Evolutionary conservation across 2,888 invertebrate species (phyloP), one percentile per base, ranked within the genome.

Genomic region (Hypsopygia costalis): DNA sequence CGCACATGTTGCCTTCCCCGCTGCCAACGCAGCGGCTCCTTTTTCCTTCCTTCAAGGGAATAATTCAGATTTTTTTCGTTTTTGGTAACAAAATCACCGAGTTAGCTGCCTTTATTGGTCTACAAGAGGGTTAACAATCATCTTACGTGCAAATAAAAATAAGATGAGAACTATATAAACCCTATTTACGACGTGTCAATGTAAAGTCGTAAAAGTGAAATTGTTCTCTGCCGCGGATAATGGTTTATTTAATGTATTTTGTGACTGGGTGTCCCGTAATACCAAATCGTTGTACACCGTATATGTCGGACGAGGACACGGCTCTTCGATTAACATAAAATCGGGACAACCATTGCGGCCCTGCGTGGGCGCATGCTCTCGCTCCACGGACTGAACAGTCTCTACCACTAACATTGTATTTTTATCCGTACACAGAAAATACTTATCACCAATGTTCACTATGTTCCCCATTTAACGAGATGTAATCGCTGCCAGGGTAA

Each of bases 251-350:
- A 76, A 77, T 77, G 75, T 65, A 69, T 70, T 65, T 37, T 66
- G 55, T 65, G 62, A 58, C 55, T 65, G 64, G 52, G 58, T 62
- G 62, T 70, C 69, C 66, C 67, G 71, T 64, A 68, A 73, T 68
- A 68, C 72, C 69, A 61, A 71, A 68, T 69, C 68, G 69, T 56
- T 66, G 60, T 61, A 55, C 52, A 55, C 62, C 62, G 65, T 73
- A 68, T 64, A 64, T 65, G 62, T 62, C 67, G 64, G 50, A 51
- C 63, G 58, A 58, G 72, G 80, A 88, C 88, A 88, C 67, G 87
- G 77, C 71, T 87, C 81, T 88, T 88, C 88, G 88, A 88, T 88
- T 87, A 88, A 82, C 88, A 88, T 88, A 87, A 88, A 86, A 79
- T 81, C 69, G 74, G 80, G 64, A 55, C 69, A 65, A 62, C 59